Percentiles rank a stretch among this genome's conserved stretches.
Conservation (phyloP, 2,888 invertebrate species). For the Xestia xanthographa region DNA sequence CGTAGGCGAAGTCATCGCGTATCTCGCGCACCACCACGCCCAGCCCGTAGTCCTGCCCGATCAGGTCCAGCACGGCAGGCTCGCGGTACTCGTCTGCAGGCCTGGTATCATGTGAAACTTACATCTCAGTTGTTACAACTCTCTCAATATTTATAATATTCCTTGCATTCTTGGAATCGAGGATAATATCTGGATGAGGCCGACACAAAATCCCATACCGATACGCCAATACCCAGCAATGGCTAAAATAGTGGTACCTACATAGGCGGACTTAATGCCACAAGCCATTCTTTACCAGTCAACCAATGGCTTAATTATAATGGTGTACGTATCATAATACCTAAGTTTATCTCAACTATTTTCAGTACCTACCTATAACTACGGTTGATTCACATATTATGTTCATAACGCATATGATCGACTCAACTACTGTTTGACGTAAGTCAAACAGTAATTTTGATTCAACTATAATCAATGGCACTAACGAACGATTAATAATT, state of each 20-base stretch:
- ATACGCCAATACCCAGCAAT: not conserved
- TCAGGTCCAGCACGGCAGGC: conserved; percentile 48
- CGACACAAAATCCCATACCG: not conserved
- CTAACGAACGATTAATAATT: no score
- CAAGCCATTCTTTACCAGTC: no score
- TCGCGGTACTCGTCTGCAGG: conserved; percentile 39
- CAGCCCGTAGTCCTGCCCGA: conserved; percentile 81
- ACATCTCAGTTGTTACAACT: not conserved
- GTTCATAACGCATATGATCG: no score
- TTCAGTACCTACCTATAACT: no score
- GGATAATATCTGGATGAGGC: not conserved
- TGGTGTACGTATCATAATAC: no score
- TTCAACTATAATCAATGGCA: no score
- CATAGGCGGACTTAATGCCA: no score
- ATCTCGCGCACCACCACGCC: conserved; percentile 87
- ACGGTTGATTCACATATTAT: no score
- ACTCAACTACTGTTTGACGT: no score
- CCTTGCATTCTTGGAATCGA: not conserved
- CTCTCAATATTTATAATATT: not conserved
- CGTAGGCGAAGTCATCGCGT: conserved; percentile 87
- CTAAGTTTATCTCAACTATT: no score
- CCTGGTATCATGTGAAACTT: conserved; percentile 15
- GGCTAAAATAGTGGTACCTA: not conserved
- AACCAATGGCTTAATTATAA: no score
- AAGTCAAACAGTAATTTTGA: no score